Evolutionary conservation across 2,888 invertebrate species (phyloP).

Genomic region (Ceramica pisi): DNA sequence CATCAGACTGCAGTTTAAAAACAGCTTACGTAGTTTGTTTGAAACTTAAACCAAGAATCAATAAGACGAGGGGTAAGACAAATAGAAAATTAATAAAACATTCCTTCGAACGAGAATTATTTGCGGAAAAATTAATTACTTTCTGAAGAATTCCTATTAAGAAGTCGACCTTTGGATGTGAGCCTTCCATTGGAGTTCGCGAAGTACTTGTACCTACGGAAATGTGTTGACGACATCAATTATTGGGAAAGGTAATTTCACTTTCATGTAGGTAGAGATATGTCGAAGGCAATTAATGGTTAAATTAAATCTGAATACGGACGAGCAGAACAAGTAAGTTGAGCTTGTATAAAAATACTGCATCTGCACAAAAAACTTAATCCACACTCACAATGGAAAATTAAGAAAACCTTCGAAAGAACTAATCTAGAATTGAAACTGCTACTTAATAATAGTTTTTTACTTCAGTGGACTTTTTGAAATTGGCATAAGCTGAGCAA

Average conservation of each 20-base stretch:
- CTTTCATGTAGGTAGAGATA: neutral
- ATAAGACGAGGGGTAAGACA: conserved; percentile 66
- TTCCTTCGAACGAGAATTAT: conserved; percentile 74
- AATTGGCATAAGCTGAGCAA: conserved; percentile 62
- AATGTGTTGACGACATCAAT: conserved; percentile 36
- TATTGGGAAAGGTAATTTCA: conserved; percentile 18
- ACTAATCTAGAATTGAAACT: conserved; percentile 50
- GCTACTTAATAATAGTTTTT: conserved; percentile 56
- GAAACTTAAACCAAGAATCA: conserved; percentile 51
- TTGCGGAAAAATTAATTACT: conserved; percentile 81
- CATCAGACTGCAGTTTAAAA: conserved; percentile 32
- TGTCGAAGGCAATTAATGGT: neutral
- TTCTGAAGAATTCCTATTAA: conserved; percentile 77
- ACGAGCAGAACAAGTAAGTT: neutral
- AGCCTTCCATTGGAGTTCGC: conserved; percentile 59
- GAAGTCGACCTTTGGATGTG: conserved; percentile 61
- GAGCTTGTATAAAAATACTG: conserved; percentile 4
- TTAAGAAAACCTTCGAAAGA: conserved; percentile 34
- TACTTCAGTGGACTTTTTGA: conserved; percentile 55
- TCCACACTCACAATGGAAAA: conserved; percentile 20
- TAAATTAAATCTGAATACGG: neutral
- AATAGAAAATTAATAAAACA: conserved; percentile 78
- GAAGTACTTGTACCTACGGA: conserved; percentile 47
- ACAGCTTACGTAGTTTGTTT: conserved; percentile 30
- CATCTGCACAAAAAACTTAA: conserved; percentile 16